Percentiles rank a stretch among this genome's conserved stretches.
Conservation (phyloP, 2,113 vertebrate species). For the Xiphophorus couchianus region DNA sequence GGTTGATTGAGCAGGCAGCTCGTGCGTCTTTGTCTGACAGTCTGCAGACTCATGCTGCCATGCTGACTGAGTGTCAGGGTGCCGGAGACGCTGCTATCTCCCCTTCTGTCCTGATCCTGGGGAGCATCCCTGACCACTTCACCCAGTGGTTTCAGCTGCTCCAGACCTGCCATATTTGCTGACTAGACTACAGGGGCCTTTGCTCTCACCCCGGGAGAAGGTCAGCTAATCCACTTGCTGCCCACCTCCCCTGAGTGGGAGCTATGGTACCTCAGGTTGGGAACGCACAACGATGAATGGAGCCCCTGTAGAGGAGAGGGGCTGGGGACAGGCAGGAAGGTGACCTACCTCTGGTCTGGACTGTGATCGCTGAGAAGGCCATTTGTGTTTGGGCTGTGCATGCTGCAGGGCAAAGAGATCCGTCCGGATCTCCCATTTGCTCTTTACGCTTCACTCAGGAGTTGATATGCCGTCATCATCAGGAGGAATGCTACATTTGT, state of each 20-base stretch:
- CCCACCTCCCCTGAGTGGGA: conserved; percentile 58
- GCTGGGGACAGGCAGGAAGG: conserved; percentile 33
- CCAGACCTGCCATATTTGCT: conserved; percentile 49
- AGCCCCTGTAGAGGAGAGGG: conserved; percentile 26
- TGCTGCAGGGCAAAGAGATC: conserved; percentile 6
- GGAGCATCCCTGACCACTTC: conserved; percentile 61
- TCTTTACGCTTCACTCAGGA: conserved; percentile 13
- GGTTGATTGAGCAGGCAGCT: conserved; percentile 11
- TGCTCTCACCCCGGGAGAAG: conserved; percentile 58
- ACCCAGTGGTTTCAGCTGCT: conserved; percentile 31
- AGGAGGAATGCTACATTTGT: no score
- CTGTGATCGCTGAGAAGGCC: conserved; percentile 57
- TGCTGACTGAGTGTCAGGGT: conserved; percentile 55
- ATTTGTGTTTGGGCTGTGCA: conserved; percentile 34
- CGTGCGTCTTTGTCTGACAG: conserved; percentile 47
- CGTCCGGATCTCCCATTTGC: neutral
- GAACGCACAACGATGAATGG: conserved; percentile 57
- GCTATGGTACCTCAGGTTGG: conserved; percentile 50
- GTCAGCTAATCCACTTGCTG: conserved; percentile 59
- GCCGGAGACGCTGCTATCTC: conserved; percentile 76
- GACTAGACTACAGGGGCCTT: conserved; percentile 60
- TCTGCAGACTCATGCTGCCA: conserved; percentile 45
- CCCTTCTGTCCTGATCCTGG: conserved; percentile 55
- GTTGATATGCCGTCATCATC: no score
- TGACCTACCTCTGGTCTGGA: conserved; percentile 41